Base-by-base conservation (phyloP, 2,113 vertebrate species). In the Hippocampus mohnikei region DNA sequence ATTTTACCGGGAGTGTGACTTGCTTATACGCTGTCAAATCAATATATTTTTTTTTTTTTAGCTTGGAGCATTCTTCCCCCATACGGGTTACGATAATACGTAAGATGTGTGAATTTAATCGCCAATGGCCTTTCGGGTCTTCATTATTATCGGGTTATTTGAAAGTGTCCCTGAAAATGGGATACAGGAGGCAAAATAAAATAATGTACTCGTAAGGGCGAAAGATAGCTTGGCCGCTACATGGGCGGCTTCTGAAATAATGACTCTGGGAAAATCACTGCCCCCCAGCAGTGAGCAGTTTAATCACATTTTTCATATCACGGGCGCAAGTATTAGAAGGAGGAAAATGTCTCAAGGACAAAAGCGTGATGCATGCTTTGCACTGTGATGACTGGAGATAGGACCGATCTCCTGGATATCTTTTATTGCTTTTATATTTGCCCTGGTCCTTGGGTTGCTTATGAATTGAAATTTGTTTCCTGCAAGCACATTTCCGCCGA, bases 261-360 rank as follows among this genome's bases (percentile, higher is more conserved):
- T 87, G 78, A 81, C 82, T 87, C 76, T 72, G 77, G 81, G 77
- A 80, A 83, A 86, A 83, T 77, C 27, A 21, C 58, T 82, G 73
- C 78, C 77, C 71, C 84, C 40, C 80, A 84, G 52, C 81, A 73
- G 72, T 77, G 50, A 85, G 75, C 73, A 80, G 76, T 90, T 88
- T 90, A 90, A 92, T 89, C 90, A 89, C 88, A 90, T 91, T 89
- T 87, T 89, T 91, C 85, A 87, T 87, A 77, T 85, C 81, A 85
- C 84, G 77, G 63, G 83, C 80, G 68, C 72, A 84, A 85, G 75
- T 85, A 83, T 85, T 82, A 86, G 74, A 73, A 67, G 69, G 58
- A 66, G 67, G 81, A 81, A 86, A 84, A 86, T 85, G 69, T 86
- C 87, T 88, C 88, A 93, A 93, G 91, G 90, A 90, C 90, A 90